These are phyloP conservation scores for Thumatha senex DNA, from an alignment of 2,888 invertebrate genomes.

Conservation along the genomic window DNA sequence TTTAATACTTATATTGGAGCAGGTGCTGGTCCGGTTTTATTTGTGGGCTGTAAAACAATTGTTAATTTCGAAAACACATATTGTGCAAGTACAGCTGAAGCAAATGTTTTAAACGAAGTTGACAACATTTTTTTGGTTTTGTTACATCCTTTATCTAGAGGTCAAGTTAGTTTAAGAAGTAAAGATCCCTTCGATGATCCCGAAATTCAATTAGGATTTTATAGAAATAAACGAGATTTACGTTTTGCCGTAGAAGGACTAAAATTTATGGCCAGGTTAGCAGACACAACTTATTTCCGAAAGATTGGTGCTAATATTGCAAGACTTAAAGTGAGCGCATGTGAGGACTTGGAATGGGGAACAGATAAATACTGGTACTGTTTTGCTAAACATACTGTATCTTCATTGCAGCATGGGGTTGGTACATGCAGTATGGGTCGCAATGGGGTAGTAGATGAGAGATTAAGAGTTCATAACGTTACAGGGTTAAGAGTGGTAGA, in stretches of 20 bases:
- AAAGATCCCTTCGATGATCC: slow-evolving; percentile 60
- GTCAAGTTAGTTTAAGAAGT: slow-evolving; percentile 57
- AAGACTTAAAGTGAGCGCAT: slow-evolving; percentile 71
- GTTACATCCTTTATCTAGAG: slow-evolving; percentile 64
- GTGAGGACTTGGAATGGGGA: slow-evolving; percentile 72
- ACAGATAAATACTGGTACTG: slow-evolving; percentile 86
- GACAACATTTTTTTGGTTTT: slow-evolving; percentile 47
- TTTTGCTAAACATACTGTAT: slow-evolving; percentile 78
- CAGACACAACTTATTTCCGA: slow-evolving; percentile 56
- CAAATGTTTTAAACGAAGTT: slow-evolving; percentile 54
- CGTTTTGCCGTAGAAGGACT: slow-evolving; percentile 47
- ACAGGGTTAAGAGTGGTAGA: slow-evolving; percentile 61
- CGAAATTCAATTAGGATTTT: slow-evolving; percentile 59
- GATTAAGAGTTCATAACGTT: slow-evolving; percentile 57
- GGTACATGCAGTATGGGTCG: slow-evolving; percentile 71
- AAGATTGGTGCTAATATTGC: slow-evolving; percentile 48
- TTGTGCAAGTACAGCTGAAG: slow-evolving; percentile 50
- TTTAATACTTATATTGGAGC: slow-evolving; percentile 63
- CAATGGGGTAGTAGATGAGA: slow-evolving; percentile 64
- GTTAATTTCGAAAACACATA: slow-evolving; percentile 43
- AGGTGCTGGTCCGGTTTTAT: slow-evolving; percentile 44
- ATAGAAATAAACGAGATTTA: slow-evolving; percentile 54
- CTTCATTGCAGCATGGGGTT: slow-evolving; percentile 84
- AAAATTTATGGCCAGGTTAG: slow-evolving; percentile 51
- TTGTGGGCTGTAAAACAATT: slow-evolving; percentile 43